phyloP scores from a whole-genome alignment of 2,888 invertebrate genomes.

The Muschampia staudingeri region DNA sequence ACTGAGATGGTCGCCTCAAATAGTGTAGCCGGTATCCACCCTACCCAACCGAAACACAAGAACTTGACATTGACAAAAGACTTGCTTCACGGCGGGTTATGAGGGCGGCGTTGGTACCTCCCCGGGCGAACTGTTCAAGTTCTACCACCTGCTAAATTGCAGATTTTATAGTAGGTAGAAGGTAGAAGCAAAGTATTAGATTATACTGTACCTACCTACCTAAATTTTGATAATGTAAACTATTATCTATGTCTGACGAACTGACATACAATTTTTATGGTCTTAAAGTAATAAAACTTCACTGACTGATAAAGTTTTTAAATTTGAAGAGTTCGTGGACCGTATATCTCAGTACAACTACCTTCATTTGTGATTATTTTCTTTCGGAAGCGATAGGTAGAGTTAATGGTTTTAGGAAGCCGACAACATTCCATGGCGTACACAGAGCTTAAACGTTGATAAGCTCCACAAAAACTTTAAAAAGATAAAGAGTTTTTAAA shows the following conservation, averaged over 20 bases:
- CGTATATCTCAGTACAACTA: constrained; percentile 35
- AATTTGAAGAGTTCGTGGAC: constrained; percentile 57
- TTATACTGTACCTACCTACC: neutral
- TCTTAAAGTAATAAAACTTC: constrained; percentile 22
- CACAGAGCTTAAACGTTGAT: constrained; percentile 37
- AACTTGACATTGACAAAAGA: too few species aligned
- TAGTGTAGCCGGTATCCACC: too few species aligned
- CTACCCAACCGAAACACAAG: too few species aligned
- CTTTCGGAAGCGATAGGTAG: constrained; percentile 38
- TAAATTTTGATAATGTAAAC: neutral
- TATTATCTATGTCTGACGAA: neutral
- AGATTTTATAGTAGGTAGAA: too few species aligned
- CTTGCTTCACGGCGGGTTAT: too few species aligned
- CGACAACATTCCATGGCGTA: constrained; percentile 42
- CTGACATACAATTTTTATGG: constrained; percentile 14
- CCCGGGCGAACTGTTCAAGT: too few species aligned
- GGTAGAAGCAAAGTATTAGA: too few species aligned
- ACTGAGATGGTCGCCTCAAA: too few species aligned
- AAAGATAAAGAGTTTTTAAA: constrained; percentile 35
- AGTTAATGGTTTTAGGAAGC: constrained; percentile 43
- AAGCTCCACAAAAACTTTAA: constrained; percentile 26
- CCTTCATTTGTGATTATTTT: constrained; percentile 36
- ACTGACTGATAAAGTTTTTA: constrained; percentile 26
- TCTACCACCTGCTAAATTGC: too few species aligned
- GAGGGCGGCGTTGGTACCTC: too few species aligned